A percentile compares a stretch with the other conserved stretches of the same genome.
Conservation (phyloP, 2,888 invertebrate genomes). For the Schizaphis graminum region DNA sequence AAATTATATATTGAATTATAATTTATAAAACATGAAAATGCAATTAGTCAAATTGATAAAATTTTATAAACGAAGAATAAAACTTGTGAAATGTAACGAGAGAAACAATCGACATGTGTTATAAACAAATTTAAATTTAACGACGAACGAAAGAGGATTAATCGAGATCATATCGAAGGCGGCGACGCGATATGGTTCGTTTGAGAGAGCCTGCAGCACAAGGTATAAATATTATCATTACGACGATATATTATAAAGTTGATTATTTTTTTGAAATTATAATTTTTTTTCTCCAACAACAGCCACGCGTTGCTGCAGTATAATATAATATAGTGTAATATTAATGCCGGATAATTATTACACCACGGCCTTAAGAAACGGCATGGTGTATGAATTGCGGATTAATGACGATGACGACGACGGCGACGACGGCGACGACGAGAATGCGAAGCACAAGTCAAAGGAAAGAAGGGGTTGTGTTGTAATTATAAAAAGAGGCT, state of each 20-base stretch:
- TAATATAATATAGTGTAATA: conserved; percentile 29
- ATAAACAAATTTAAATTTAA: neutral
- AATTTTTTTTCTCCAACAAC: conserved; percentile 4
- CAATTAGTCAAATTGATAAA: neutral
- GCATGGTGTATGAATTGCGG: conserved; percentile 62
- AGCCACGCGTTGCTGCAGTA: neutral
- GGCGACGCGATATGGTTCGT: neutral
- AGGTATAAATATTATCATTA: neutral
- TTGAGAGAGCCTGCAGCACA: neutral
- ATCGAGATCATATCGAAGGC: neutral
- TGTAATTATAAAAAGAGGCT: conserved; percentile 66
- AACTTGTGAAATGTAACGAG: neutral
- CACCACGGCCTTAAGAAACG: conserved; percentile 62
- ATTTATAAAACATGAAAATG: neutral
- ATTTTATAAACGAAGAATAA: neutral
- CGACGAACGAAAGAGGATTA: conserved; percentile 4
- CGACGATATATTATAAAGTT: conserved; percentile 29
- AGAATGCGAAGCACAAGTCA: conserved; percentile 57
- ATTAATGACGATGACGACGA: conserved; percentile 60
- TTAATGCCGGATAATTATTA: conserved; percentile 64
- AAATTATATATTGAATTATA: neutral
- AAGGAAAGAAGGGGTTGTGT: conserved; percentile 66
- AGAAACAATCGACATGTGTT: neutral
- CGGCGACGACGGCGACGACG: conserved; percentile 51
- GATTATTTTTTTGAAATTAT: conserved; percentile 57